A percentile compares a stretch with the other conserved stretches of the same genome.
phyloP scores from a whole-genome alignment of 64 coral and sea anemone genomes.

The Montipora foliosa region DNA sequence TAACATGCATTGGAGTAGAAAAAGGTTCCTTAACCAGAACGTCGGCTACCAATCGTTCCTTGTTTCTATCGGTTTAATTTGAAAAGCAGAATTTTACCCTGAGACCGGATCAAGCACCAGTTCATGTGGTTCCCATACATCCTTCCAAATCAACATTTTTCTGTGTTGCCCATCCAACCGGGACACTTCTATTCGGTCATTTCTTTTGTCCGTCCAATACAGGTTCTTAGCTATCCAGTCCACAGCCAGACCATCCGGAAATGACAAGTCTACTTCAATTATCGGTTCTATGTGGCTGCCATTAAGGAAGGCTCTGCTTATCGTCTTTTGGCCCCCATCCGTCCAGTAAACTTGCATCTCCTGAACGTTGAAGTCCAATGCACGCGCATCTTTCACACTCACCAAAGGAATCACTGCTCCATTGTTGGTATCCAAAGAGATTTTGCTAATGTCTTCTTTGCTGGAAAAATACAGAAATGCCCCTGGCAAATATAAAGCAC shows the following conservation, averaged over 20 bases:
- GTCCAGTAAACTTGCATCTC: constrained; percentile 96
- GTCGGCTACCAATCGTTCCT: background rate
- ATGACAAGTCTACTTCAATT: constrained; percentile 50
- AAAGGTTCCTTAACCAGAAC: too few species aligned
- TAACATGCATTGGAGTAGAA: too few species aligned
- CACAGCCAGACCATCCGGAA: constrained; percentile 90
- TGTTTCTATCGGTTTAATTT: background rate
- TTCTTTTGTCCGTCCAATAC: constrained; percentile 87
- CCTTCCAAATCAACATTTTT: constrained; percentile 83
- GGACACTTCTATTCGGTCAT: constrained; percentile 85
- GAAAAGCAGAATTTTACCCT: constrained; percentile 58
- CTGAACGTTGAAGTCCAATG: constrained; percentile 87
- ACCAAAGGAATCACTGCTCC: constrained; percentile 75
- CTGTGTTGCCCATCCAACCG: constrained; percentile 84
- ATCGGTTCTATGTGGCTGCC: constrained; percentile 75
- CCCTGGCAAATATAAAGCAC: constrained; percentile 64
- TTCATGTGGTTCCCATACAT: constrained; percentile 85
- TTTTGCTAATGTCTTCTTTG: constrained; percentile 74
- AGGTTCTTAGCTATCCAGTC: constrained; percentile 97
- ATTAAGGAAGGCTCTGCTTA: constrained; percentile 92
- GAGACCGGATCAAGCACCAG: constrained; percentile 85
- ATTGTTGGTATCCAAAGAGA: constrained; percentile 89
- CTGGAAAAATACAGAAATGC: constrained; percentile 91
- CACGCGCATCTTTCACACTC: constrained; percentile 88
- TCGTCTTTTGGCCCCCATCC: constrained; percentile 64